Percentiles rank a stretch among this genome's conserved stretches.
Evolutionary conservation across 2,113 vertebrate genomes (phyloP).

Genomic region (Chloebia gouldiae): DNA sequence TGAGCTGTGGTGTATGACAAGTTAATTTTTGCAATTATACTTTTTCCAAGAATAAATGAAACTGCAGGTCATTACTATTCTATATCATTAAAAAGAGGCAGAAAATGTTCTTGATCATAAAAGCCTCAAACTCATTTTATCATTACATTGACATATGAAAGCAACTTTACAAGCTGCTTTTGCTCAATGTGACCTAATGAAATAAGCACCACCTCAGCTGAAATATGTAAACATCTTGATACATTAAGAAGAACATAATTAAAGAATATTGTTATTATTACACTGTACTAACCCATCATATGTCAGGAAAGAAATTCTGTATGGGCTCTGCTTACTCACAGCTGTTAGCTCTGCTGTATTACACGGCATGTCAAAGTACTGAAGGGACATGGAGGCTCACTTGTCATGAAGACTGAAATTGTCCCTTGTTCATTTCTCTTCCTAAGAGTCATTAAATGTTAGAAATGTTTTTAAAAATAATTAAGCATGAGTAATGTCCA

Average conservation of each 20-base stretch:
- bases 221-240: slow-evolving; percentile 54
- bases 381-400: slow-evolving; percentile 20
- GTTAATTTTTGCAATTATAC: slow-evolving; percentile 85
- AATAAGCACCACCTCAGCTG: slow-evolving; percentile 63
- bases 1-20: slow-evolving; percentile 83
- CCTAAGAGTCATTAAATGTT: slow-evolving; percentile 34
- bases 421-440: slow-evolving; percentile 46
- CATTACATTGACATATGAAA: slow-evolving; percentile 68
- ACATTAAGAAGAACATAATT: slow-evolving; percentile 29
- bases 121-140: slow-evolving; percentile 67
- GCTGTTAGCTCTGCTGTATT: slow-evolving; percentile 40
- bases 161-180: slow-evolving; percentile 66
- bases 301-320: slow-evolving; percentile 1
- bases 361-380: background rate
- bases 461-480: slow-evolving; percentile 35
- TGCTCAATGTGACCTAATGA: slow-evolving; percentile 57
- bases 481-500: slow-evolving; percentile 50
- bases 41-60: slow-evolving; percentile 83
- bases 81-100: slow-evolving; percentile 73
- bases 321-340: background rate
- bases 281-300: background rate
- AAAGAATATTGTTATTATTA: slow-evolving; percentile 35
- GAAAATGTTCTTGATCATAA: slow-evolving; percentile 70
- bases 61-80: slow-evolving; percentile 73
- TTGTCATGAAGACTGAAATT: slow-evolving; percentile 34